phyloP scores from a whole-genome alignment of 1,140 invertebrate species.

The Anoplolepis gracilipes region DNA sequence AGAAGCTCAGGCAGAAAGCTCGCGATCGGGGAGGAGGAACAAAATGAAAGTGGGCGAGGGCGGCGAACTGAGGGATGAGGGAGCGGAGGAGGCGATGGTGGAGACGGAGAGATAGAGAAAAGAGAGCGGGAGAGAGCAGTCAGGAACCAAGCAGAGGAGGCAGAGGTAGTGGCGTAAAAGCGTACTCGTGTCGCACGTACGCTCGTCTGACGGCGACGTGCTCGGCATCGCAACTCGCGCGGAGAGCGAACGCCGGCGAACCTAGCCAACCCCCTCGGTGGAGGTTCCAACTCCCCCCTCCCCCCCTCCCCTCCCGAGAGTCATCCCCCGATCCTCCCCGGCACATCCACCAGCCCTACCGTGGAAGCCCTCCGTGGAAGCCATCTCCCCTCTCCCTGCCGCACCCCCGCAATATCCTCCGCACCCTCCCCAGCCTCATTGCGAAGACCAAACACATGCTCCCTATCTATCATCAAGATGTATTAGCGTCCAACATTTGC shows the following conservation, averaged over 20 bases:
- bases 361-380: conserved; percentile 65
- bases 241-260: conserved; percentile 73
- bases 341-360: conserved; percentile 61
- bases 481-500: conserved; percentile 85
- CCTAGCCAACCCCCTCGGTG: conserved; percentile 70
- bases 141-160: conserved; percentile 73
- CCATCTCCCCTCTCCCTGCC: conserved; percentile 33
- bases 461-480: conserved; percentile 86
- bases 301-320: conserved; percentile 75
- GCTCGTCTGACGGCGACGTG: conserved; percentile 85
- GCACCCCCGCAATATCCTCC: conserved; percentile 68
- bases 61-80: conserved; percentile 39
- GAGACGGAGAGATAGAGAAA: conserved; percentile 41
- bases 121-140: conserved; percentile 65
- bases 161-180: conserved; percentile 83
- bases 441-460: conserved; percentile 84
- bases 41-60: conserved; percentile 70
- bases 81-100: conserved; percentile 42
- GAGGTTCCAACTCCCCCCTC: no score
- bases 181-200: conserved; percentile 86
- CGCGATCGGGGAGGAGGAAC: background rate
- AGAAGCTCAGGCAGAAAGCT: conserved; percentile 44
- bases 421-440: conserved; percentile 79
- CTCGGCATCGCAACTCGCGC: conserved; percentile 79
- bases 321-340: conserved; percentile 69